Percentiles rank a stretch among this genome's conserved stretches.
These are phyloP conservation scores for Podarcis siculus DNA, from an alignment of 2,797 vertebrate genomes.

Conservation along the genomic window DNA sequence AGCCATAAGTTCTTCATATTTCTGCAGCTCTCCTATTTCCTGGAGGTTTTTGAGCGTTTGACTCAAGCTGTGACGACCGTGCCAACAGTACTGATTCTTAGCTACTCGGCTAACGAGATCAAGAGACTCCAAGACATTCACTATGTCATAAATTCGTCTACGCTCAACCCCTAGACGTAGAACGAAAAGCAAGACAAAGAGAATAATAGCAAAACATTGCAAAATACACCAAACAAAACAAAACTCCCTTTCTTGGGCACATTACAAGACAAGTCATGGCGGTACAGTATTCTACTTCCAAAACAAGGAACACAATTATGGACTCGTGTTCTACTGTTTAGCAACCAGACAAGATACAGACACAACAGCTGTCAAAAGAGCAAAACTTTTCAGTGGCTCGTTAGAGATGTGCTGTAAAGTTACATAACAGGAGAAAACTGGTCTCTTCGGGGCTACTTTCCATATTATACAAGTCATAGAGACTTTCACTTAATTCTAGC, in stretches of 20 bases:
- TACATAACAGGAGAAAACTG: neutral
- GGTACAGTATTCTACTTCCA: neutral
- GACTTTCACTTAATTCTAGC: neutral
- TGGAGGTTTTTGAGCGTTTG: slow-evolving; percentile 86
- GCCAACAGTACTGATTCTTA: slow-evolving; percentile 94
- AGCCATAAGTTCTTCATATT: slow-evolving; percentile 88
- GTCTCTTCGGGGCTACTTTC: neutral
- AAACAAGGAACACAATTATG: neutral
- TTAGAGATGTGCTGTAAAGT: neutral
- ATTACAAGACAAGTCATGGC: neutral
- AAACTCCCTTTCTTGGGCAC: too few species aligned
- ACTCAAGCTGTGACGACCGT: slow-evolving; percentile 84
- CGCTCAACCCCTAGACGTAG: slow-evolving; percentile 87
- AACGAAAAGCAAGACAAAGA: slow-evolving; percentile 19
- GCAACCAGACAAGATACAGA: neutral
- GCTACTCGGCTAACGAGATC: slow-evolving; percentile 91
- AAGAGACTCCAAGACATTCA: slow-evolving; percentile 92
- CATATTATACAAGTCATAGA: neutral
- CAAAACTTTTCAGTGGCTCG: neutral
- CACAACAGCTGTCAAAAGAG: neutral
- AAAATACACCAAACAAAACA: neutral
- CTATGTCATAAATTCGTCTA: slow-evolving; percentile 94
- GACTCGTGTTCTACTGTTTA: neutral
- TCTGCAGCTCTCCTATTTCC: slow-evolving; percentile 83
- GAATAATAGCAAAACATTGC: neutral